Evolutionary conservation across 1,140 invertebrate genomes (phyloP).

Genomic region (Eumaeus atala): DNA sequence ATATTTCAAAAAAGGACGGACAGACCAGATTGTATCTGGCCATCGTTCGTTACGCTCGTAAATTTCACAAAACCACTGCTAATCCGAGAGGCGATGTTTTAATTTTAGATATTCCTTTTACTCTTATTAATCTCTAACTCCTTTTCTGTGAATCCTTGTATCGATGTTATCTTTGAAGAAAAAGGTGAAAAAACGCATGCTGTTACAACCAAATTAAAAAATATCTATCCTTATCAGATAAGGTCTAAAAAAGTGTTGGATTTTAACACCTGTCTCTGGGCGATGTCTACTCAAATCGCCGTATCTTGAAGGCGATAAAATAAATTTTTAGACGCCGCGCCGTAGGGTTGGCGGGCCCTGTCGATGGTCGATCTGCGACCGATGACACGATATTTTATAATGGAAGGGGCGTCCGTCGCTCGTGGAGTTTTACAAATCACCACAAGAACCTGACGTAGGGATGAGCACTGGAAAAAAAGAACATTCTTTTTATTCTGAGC

Average conservation of each 20-base stretch:
- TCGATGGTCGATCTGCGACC: constrained; percentile 66
- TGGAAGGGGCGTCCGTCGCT: constrained; percentile 54
- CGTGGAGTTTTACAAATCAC: constrained; percentile 63
- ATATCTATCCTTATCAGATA: constrained; percentile 48
- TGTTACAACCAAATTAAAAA: constrained; percentile 7
- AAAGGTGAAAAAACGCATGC: background rate
- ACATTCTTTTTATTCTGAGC: background rate
- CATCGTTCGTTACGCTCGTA: constrained; percentile 66
- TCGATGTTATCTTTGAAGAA: constrained; percentile 17
- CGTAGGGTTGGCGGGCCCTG: constrained; percentile 56
- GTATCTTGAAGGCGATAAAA: constrained; percentile 70
- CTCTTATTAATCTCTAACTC: constrained; percentile 45
- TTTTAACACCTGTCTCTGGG: constrained; percentile 71
- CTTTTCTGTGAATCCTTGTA: constrained; percentile 47
- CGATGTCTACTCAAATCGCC: constrained; percentile 65
- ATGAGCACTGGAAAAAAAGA: constrained; percentile 47
- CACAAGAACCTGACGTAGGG: constrained; percentile 62
- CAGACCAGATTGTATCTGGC: constrained; percentile 65
- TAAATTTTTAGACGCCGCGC: constrained; percentile 69
- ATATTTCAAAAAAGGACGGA: constrained; percentile 66
- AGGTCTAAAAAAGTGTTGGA: constrained; percentile 60
- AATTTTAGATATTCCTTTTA: constrained; percentile 60
- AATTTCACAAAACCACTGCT: constrained; percentile 66
- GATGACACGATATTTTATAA: constrained; percentile 71
- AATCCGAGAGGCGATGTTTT: constrained; percentile 64